Conservation (phyloP, 2,113 vertebrate species). For the Anolis sagrei region DNA sequence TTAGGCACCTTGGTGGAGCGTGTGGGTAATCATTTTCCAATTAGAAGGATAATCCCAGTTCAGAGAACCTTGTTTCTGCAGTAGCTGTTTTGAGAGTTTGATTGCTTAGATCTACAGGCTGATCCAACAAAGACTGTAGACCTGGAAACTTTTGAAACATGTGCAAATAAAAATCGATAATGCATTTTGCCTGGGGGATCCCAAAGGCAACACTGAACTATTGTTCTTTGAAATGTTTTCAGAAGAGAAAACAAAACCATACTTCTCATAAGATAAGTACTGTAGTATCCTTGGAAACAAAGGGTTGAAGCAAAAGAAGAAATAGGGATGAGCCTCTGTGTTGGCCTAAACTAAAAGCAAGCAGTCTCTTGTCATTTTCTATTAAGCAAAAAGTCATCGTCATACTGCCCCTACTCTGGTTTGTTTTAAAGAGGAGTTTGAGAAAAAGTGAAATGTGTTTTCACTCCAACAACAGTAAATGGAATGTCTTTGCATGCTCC, state of each 20-base stretch:
- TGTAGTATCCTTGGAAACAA: slow-evolving; percentile 4
- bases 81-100: background rate
- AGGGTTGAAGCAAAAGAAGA: slow-evolving; percentile 15
- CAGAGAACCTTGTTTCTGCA: background rate
- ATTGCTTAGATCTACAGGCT: background rate
- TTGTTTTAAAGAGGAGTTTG: background rate
- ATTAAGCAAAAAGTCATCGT: background rate
- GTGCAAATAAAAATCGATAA: slow-evolving; percentile 24
- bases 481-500: background rate
- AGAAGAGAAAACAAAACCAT: background rate
- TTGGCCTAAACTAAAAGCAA: slow-evolving; percentile 11
- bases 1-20: background rate
- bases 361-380: background rate
- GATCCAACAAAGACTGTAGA: background rate
- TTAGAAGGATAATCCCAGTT: background rate
- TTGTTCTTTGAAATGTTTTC: slow-evolving; percentile 26
- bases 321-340: background rate
- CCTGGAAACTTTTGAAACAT: background rate
- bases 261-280: background rate
- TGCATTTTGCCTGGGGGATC: slow-evolving; percentile 1
- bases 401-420: background rate
- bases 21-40: background rate
- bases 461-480: background rate
- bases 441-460: background rate
- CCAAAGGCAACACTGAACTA: slow-evolving; percentile 26